Percentiles rank a stretch among this genome's conserved stretches.
Evolutionary conservation across 2,113 vertebrate genomes (phyloP).

Genomic region (Rhegmatorhina hoffmannsi): DNA sequence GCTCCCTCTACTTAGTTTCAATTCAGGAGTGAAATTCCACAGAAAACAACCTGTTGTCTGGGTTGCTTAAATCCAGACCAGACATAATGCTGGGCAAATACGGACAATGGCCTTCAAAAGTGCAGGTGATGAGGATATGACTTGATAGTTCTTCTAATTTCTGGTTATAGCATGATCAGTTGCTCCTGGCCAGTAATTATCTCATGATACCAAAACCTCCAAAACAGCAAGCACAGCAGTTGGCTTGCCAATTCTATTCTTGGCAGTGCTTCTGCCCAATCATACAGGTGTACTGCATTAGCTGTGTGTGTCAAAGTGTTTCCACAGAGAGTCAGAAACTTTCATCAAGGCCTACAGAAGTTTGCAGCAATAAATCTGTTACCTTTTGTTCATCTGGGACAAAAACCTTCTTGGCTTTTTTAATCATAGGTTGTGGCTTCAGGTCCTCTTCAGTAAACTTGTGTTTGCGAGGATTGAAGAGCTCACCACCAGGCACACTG

Average conservation of each 20-base stretch:
- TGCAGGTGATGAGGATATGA: neutral
- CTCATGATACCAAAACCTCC: neutral
- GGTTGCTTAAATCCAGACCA: neutral
- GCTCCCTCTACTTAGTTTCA: neutral
- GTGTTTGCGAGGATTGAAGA: conserved; percentile 97
- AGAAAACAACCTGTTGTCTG: neutral
- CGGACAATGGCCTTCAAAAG: neutral
- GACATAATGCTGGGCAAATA: neutral
- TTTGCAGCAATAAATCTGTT: conserved; percentile 31
- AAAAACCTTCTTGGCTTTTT: conserved; percentile 98
- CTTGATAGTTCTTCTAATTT: neutral
- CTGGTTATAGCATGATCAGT: neutral
- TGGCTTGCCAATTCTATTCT: conserved; percentile 12
- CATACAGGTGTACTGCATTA: neutral
- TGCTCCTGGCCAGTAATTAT: conserved; percentile 12
- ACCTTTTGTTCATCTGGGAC: conserved; percentile 96
- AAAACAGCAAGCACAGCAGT: conserved; percentile 10
- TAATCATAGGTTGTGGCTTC: conserved; percentile 99
- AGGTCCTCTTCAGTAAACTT: conserved; percentile 95
- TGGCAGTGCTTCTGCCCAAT: neutral
- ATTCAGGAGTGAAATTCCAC: neutral
- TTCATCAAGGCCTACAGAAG: neutral
- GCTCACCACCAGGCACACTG: conserved; percentile 94
- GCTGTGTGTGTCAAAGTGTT: neutral
- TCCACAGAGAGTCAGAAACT: neutral